Evolutionary conservation across 64 coral and sea anemone species (phyloP), one percentile per base, ranked within the genome.

Genomic region (Exaiptasia diaphana): DNA sequence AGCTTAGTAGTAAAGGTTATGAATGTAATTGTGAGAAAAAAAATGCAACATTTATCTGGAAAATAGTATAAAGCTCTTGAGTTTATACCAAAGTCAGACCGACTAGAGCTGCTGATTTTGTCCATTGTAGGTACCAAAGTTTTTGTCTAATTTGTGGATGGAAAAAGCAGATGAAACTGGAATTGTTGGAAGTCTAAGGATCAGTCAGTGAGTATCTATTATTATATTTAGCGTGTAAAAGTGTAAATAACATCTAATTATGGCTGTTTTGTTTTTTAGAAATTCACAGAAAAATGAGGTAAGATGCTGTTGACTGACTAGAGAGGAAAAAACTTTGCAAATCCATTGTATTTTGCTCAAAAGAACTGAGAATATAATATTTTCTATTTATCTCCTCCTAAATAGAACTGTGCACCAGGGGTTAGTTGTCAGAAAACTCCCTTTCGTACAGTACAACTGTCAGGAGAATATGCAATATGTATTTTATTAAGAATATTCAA

Each of bases 201-300:
- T 87, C 27, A 78, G 23, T 44, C 77, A 87, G 84, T 87, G 68
- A 78, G 84, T n/a, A 54, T 76, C 32, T 54, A 31, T 37, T 28
- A 6, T 34, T 71, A n/a, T 37, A 23, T 41, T 9, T 12, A 35
- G 18, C 6, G 5, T 13, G 30, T 37, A 14, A 37, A 34, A 76
- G 15, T 18, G 13, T 0, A 4, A 12, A 11, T 11, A 33, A 36
- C 3, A 28, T 33, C 21, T 15, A 3, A 25, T 76, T 40, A 5
- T 65, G 29, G 0, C 56, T n/a, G 35, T 57, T 18, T 57, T 77
- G 15, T 35, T 20, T 35, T 55, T 58, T 55, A 92, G 89, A 31
- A 92, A 92, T 78, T 75, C 89, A 49, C 82, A 86, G 18, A 92
- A 85, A 57, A 92, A 92, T 92, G 89, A 92, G 89, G 89, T 92